These are phyloP conservation scores for Scaptomyza parva DNA, from an alignment of 2,888 invertebrate species.

Conservation along the genomic window DNA sequence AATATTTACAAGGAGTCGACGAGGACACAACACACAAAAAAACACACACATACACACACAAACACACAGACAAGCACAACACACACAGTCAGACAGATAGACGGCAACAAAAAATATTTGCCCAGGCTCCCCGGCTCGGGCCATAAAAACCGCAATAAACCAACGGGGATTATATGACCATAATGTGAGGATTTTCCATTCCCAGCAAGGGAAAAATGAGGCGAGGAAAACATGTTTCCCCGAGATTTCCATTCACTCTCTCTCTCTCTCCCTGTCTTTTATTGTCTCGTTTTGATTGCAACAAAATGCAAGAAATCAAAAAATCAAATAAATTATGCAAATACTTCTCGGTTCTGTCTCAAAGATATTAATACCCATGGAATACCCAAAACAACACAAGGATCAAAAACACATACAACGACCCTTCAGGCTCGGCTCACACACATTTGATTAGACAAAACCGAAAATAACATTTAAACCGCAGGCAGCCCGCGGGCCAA, in stretches of 20 bases:
- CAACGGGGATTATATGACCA: constrained; percentile 76
- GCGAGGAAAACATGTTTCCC: constrained; percentile 25
- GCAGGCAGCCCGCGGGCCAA: constrained; percentile 44
- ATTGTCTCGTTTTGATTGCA: constrained; percentile 72
- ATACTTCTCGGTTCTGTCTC: constrained; percentile 27
- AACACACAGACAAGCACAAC: constrained; percentile 11
- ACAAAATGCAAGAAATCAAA: constrained; percentile 72
- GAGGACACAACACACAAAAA: constrained; percentile 12
- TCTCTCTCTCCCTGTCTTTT: constrained; percentile 52
- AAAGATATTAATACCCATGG: constrained; percentile 62
- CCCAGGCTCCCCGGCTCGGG: constrained; percentile 30
- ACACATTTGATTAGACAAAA: constrained; percentile 51
- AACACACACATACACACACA: constrained; percentile 24
- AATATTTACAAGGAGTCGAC: constrained; percentile 61
- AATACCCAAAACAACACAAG: constrained; percentile 45
- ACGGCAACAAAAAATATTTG: constrained; percentile 41
- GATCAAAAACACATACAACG: constrained; percentile 28
- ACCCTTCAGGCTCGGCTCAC: constrained; percentile 28
- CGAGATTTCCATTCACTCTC: too few species aligned
- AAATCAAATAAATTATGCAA: constrained; percentile 82
- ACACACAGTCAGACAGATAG: constrained; percentile 17
- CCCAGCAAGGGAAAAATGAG: background rate
- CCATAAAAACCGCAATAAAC: constrained; percentile 78
- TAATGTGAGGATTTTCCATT: constrained; percentile 70
- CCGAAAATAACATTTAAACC: constrained; percentile 23